Evolutionary conservation across 2,113 vertebrate species (phyloP).

Genomic region (Platysternon megacephalum): DNA sequence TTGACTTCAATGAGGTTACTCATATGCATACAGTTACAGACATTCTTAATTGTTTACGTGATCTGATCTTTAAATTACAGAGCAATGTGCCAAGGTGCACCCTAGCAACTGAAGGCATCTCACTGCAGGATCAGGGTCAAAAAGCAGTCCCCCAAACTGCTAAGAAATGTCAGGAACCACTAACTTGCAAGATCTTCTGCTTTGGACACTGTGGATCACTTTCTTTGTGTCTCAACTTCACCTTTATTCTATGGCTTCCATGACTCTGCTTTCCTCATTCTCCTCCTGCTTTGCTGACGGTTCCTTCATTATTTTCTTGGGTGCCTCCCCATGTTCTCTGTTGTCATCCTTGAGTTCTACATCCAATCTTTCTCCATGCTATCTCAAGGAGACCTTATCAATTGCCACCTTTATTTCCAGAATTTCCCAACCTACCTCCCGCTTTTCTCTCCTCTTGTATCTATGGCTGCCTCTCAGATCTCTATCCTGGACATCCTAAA

Average conservation of each 20-base stretch:
- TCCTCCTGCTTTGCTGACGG: background rate
- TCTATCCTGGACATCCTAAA: background rate
- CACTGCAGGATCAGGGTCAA: fast-evolving
- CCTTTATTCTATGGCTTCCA: background rate
- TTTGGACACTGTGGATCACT: fast-evolving
- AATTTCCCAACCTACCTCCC: background rate
- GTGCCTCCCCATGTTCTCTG: background rate
- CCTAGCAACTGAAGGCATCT: background rate
- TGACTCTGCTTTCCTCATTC: background rate
- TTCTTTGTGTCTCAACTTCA: background rate
- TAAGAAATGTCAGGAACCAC: background rate
- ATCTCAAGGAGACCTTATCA: background rate
- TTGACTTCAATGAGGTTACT: background rate
- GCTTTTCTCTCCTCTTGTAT: background rate
- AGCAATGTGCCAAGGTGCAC: fast-evolving
- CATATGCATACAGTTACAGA: background rate
- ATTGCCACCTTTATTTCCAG: background rate
- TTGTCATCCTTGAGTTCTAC: background rate
- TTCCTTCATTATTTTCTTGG: background rate
- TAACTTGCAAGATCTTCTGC: background rate
- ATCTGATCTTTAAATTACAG: background rate
- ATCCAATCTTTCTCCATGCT: background rate
- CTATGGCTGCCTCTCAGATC: background rate
- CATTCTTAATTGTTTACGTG: background rate
- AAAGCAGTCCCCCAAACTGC: background rate